Evolutionary conservation across 92 coral and sea anemone genomes (phyloP), one percentile per base, ranked within the genome.

Genomic region (Porites rus): DNA sequence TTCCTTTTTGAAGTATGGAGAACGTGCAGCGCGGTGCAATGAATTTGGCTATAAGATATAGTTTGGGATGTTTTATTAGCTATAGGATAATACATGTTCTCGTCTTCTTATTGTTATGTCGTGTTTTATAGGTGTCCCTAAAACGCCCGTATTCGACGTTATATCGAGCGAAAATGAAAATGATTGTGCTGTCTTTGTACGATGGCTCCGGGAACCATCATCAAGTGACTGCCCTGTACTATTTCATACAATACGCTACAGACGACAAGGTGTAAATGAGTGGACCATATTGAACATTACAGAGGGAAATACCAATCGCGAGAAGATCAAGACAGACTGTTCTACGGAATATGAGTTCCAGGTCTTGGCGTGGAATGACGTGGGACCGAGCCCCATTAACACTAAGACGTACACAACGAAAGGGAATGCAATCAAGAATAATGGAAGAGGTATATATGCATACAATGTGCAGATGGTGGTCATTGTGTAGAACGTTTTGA

Each of bases 161-260:
- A 43, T 50, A 28, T 1, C 31, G 31, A 1, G 31, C 31, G 31
- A 28, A 28, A 28, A 28, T 1, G 31, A 28, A 28, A 28, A 28
- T 28, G 31, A 28, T 3, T 28, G 31, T 1, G 31, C 31, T 28
- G 31, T 28, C 31, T 28, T 28, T 28, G 31, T 28, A 0, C 31
- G 2, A 28, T 28, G 31, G 31, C 28, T 25, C 28, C 1, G 28
- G 28, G 31, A 28, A 28, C 31, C 31, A 28, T 28, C 31, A 46
- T 51, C 74, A 46, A 50, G 51, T 21, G 73, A 22, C 19, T 79
- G 84, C 38, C 84, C 84, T 19, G 51, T 65, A 19, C 74, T 51
- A 19, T 64, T 79, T 24, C 51, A 79, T 46, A 79, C 73, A 8
- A 20, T 79, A 73, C 10, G 63, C 22, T 79, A 66, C 51, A 65